These are phyloP conservation scores for Gallinago stenura DNA, from an alignment of 2,797 vertebrate genomes.

Conservation along the genomic window DNA sequence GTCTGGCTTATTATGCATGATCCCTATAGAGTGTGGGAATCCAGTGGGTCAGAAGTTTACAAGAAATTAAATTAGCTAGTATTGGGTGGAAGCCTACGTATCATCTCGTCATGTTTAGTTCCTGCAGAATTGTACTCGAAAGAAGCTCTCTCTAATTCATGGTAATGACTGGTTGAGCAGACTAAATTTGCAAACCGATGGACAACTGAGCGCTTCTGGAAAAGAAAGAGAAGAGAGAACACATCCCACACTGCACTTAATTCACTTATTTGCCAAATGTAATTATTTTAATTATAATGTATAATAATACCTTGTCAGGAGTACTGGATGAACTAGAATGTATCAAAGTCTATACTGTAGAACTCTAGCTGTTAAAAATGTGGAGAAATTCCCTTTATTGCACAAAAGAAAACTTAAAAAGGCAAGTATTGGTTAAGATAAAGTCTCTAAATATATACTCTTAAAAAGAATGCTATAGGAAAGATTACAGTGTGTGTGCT, in stretches of 20 bases:
- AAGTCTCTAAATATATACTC: not conserved
- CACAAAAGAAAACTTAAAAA: not conserved
- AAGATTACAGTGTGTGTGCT: not conserved
- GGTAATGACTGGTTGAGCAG: not conserved
- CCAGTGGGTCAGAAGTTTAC: not conserved
- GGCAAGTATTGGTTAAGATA: not conserved
- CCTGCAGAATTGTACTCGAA: not conserved
- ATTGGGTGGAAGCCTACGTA: not conserved
- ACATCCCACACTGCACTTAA: not conserved
- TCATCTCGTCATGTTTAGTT: not conserved
- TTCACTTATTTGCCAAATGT: not conserved
- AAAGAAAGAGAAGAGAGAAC: not conserved
- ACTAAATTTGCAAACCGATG: not conserved
- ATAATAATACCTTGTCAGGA: not conserved
- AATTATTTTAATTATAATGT: not conserved
- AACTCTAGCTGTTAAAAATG: not conserved
- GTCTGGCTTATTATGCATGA: not conserved
- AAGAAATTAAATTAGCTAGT: not conserved
- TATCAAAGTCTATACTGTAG: not conserved
- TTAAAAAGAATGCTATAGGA: not conserved
- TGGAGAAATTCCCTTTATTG: not conserved
- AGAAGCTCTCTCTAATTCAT: not conserved
- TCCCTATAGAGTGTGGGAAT: accelerated
- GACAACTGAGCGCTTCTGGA: not conserved
- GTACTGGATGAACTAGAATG: not conserved